phyloP scores from a whole-genome alignment of 2,797 vertebrate species.

The Ara ararauna region DNA sequence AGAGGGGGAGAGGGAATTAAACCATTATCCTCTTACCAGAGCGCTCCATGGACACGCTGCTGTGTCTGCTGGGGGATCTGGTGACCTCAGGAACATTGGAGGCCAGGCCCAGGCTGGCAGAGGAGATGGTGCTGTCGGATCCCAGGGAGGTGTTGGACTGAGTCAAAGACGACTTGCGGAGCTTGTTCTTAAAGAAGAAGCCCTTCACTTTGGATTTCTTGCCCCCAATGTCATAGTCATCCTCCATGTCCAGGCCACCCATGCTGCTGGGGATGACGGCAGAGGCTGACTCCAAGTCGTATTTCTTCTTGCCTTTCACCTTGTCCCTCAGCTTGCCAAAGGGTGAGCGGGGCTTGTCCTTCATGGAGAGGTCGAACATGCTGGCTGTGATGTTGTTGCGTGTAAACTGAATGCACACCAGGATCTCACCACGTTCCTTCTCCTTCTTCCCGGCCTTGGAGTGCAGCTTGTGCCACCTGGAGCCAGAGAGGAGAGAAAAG shows the following conservation, averaged over 20 bases:
- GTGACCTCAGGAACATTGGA: conserved; percentile 82
- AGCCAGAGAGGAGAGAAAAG: neutral
- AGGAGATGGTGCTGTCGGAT: conserved; percentile 96
- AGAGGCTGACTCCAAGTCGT: conserved; percentile 85
- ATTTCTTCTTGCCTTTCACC: conserved; percentile 88
- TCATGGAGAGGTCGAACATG: conserved; percentile 96
- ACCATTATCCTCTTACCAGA: conserved; percentile 80
- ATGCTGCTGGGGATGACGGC: conserved; percentile 85
- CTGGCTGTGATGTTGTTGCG: conserved; percentile 94
- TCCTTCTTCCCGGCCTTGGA: conserved; percentile 97
- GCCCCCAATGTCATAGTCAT: conserved; percentile 83
- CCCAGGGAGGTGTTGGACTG: conserved; percentile 93
- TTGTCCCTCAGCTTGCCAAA: conserved; percentile 94
- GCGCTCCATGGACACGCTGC: conserved; percentile 89
- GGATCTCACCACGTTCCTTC: conserved; percentile 95
- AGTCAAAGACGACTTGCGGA: conserved; percentile 91
- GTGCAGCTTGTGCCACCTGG: conserved; percentile 92
- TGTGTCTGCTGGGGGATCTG: conserved; percentile 83
- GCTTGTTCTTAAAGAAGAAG: conserved; percentile 89
- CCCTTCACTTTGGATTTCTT: conserved; percentile 90
- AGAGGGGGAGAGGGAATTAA: neutral
- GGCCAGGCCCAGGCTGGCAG: conserved; percentile 87
- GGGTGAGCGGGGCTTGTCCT: conserved; percentile 90
- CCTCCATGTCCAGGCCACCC: conserved; percentile 80
- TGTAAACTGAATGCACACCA: conserved; percentile 91